These are phyloP conservation scores for Seriola dumerili DNA, from an alignment of 2,113 vertebrate genomes.

Conservation along the genomic window DNA sequence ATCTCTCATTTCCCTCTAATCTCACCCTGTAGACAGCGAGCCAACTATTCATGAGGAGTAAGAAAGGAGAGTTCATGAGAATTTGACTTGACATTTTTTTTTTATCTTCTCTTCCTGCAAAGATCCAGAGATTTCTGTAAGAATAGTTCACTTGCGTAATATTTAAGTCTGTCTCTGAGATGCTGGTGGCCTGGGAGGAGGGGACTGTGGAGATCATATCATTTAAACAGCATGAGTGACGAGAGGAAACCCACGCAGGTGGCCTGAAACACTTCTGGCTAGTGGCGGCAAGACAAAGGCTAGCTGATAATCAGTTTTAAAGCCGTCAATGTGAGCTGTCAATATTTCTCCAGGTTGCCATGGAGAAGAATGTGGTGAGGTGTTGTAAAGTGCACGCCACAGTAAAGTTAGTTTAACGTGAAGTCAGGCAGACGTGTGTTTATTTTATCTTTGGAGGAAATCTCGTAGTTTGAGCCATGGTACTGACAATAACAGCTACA, in stretches of 20 bases:
- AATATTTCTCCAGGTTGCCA: constrained; percentile 72
- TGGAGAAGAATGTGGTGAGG: constrained; percentile 47
- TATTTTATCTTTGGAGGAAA: constrained; percentile 48
- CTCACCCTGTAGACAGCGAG: constrained; percentile 30
- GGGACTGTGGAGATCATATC: constrained; percentile 31
- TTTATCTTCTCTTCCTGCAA: constrained; percentile 35
- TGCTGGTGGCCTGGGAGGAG: neutral
- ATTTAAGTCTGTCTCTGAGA: constrained; percentile 62
- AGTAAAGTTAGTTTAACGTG: constrained; percentile 31
- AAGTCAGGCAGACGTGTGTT: constrained; percentile 14
- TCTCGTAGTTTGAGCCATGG: neutral
- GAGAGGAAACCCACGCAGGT: constrained; percentile 36
- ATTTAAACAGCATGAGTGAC: constrained; percentile 17
- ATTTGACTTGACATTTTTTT: neutral
- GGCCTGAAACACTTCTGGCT: constrained; percentile 47
- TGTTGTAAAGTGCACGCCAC: constrained; percentile 27
- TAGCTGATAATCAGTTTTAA: constrained; percentile 48
- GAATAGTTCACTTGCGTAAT: constrained; percentile 54
- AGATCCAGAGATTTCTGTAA: constrained; percentile 8
- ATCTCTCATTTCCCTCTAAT: constrained; percentile 57
- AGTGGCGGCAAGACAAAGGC: constrained; percentile 45
- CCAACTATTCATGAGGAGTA: constrained; percentile 5
- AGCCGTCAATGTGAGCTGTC: constrained; percentile 32
- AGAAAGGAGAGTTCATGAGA: constrained; percentile 5
- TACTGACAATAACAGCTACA: constrained; percentile 8